Conservation (phyloP, 2,888 invertebrate genomes). For the Sminthurides aquaticus region DNA sequence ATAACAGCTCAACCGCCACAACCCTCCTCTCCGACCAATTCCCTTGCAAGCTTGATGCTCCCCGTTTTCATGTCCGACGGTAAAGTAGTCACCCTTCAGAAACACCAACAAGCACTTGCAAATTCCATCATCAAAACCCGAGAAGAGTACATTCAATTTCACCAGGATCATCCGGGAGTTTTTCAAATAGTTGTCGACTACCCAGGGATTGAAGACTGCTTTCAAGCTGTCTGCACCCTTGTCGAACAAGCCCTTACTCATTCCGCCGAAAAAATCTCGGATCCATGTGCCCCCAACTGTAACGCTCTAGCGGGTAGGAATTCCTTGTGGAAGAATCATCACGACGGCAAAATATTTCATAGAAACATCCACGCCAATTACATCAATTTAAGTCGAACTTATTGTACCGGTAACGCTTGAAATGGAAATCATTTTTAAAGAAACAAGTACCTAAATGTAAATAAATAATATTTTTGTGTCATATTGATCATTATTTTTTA, state of each 20-base stretch:
- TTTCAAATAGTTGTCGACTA: constrained; percentile 25
- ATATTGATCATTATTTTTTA: no score
- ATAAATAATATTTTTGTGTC: no score
- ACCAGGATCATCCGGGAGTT: constrained; percentile 32
- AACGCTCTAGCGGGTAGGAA: no score
- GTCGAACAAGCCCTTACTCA: not conserved
- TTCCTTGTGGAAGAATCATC: not conserved
- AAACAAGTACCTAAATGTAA: no score
- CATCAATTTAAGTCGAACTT: no score
- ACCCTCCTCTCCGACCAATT: no score
- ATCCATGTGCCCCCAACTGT: not conserved
- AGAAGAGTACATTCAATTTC: constrained; percentile 21
- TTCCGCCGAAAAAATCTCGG: not conserved
- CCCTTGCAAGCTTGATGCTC: not conserved
- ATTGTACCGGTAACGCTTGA: no score
- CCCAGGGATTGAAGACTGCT: constrained; percentile 8
- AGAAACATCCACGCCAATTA: not conserved
- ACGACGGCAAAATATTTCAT: not conserved
- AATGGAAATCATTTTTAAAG: no score
- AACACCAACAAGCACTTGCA: not conserved
- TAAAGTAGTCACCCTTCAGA: not conserved
- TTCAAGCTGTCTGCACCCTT: not conserved
- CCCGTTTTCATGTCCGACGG: not conserved
- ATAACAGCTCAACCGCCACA: no score
- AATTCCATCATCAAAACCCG: constrained; percentile 12